These are phyloP conservation scores for Rhizoglyphus robini DNA, from an alignment of 1,140 invertebrate species.

Conservation along the genomic window DNA sequence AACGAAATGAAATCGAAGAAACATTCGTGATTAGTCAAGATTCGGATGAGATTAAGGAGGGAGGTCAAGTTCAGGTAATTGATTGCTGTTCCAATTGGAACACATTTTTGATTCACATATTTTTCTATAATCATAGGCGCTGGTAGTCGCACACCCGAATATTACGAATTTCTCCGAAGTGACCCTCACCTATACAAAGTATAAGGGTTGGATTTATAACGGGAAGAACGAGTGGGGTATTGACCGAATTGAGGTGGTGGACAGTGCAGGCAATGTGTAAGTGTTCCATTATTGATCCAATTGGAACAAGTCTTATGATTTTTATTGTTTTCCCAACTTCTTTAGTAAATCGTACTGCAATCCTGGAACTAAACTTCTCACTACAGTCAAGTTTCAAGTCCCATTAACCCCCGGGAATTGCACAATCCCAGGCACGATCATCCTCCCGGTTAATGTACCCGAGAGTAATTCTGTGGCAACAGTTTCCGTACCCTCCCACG, in stretches of 20 bases:
- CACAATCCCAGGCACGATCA: neutral
- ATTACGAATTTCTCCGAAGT: constrained; percentile 50
- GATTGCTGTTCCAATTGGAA: too few relatives aligned
- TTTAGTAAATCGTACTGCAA: neutral
- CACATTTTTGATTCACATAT: neutral
- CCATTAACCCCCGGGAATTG: neutral
- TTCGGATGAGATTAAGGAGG: constrained; percentile 50
- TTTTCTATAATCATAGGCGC: too few relatives aligned
- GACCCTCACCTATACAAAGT: constrained; percentile 67
- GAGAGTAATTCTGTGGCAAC: neutral
- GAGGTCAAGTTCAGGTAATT: constrained; percentile 23
- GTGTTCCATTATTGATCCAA: constrained; percentile 21
- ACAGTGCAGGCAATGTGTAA: constrained; percentile 65
- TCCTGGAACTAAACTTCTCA: neutral
- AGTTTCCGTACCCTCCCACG: neutral
- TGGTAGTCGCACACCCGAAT: constrained; percentile 73
- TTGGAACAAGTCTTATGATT: neutral
- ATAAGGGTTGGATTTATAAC: constrained; percentile 79
- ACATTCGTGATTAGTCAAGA: constrained; percentile 63
- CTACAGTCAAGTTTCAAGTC: neutral
- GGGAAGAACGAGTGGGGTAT: constrained; percentile 54
- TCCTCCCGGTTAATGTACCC: too few relatives aligned
- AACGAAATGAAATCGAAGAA: constrained; percentile 65
- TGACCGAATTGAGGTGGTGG: constrained; percentile 64
- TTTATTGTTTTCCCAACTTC: neutral